Percentiles rank a stretch among this genome's conserved stretches.
These are phyloP conservation scores for Ephestia elutella DNA, from an alignment of 1,140 invertebrate species.

Conservation along the genomic window DNA sequence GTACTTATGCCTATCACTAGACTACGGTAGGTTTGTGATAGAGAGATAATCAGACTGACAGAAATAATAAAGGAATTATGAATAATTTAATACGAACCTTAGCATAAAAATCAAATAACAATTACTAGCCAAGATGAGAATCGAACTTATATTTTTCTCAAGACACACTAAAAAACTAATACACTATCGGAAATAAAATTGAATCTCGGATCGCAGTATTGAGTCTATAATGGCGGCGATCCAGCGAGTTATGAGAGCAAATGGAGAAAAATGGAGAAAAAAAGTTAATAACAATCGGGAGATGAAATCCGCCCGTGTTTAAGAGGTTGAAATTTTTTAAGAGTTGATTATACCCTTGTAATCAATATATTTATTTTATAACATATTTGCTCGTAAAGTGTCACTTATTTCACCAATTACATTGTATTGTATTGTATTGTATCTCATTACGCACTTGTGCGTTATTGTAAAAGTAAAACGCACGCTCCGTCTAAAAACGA, in stretches of 20 bases:
- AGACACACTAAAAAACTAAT: background rate
- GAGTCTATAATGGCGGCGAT: background rate
- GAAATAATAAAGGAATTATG: too few species aligned
- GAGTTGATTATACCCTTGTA: background rate
- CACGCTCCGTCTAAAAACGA: too few species aligned
- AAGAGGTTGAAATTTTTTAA: background rate
- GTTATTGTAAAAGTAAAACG: too few species aligned
- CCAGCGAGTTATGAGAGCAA: background rate
- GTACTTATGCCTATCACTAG: too few species aligned
- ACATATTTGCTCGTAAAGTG: too few species aligned
- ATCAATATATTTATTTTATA: too few species aligned
- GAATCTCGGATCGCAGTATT: background rate
- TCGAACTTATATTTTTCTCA: background rate
- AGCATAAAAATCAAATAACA: background rate
- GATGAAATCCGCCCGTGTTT: background rate
- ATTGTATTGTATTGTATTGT: too few species aligned
- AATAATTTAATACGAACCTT: too few species aligned
- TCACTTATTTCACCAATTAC: too few species aligned
- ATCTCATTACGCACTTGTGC: too few species aligned
- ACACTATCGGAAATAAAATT: background rate
- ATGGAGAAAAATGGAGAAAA: background rate
- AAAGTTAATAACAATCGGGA: background rate
- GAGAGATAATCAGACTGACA: too few species aligned
- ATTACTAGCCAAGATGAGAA: background rate
- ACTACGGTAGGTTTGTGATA: too few species aligned